Evolutionary conservation across 53 echinoderm and acorn worm genomes (phyloP).

Genomic region (Astropecten irregularis): DNA sequence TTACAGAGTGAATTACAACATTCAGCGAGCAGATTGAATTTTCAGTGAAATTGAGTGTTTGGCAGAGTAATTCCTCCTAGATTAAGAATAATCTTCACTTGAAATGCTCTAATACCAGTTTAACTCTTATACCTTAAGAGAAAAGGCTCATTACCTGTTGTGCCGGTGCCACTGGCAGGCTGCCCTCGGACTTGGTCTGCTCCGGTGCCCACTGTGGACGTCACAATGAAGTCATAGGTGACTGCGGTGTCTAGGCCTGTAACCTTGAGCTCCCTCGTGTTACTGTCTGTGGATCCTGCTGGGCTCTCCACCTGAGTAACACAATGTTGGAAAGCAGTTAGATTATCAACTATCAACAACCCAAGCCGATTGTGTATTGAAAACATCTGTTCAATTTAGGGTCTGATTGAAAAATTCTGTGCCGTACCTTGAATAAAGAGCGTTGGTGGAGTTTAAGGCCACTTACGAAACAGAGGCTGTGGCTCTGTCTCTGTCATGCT

Average conservation of each 20-base stretch:
- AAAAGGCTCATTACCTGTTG: too few relatives aligned
- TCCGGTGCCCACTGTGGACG: constrained; percentile 5
- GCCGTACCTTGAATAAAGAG: too few relatives aligned
- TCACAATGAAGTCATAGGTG: constrained; percentile 48
- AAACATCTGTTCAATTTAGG: background rate
- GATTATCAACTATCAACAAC: background rate
- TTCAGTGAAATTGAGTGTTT: too few relatives aligned
- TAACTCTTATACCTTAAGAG: too few relatives aligned
- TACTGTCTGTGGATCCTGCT: constrained; percentile 4
- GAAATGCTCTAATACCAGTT: too few relatives aligned
- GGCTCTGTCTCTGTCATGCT: too few relatives aligned
- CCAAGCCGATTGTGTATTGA: background rate
- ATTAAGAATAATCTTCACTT: too few relatives aligned
- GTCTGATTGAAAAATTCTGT: background rate
- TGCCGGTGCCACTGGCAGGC: constrained; percentile 4
- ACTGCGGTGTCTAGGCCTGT: constrained; percentile 13
- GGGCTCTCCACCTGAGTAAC: background rate
- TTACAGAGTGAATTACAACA: too few relatives aligned
- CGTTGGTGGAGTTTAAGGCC: too few relatives aligned
- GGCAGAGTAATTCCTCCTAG: too few relatives aligned
- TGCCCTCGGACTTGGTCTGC: background rate
- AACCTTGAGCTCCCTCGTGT: constrained; percentile 9
- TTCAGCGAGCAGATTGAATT: too few relatives aligned
- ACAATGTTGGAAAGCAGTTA: background rate
- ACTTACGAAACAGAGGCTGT: too few relatives aligned